Conservation (phyloP, 2,113 vertebrate species). For the Daubentonia madagascariensis region DNA sequence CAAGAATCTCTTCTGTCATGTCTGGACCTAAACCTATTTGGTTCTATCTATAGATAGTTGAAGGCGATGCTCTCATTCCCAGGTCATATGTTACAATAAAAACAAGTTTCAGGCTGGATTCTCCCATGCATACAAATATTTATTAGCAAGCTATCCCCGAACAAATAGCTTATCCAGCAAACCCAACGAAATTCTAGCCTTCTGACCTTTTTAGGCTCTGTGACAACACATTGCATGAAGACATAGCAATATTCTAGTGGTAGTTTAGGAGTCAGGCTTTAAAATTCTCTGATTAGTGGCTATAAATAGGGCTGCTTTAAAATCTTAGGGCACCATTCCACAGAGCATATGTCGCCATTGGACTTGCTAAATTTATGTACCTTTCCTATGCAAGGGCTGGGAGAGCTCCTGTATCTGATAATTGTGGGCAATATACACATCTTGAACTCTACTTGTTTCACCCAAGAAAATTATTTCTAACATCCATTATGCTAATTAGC, state of each 20-base stretch:
- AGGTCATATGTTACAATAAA: neutral
- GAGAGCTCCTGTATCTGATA: neutral
- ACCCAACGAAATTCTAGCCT: neutral
- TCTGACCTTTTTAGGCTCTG: neutral
- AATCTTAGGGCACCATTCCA: neutral
- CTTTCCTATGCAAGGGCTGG: neutral
- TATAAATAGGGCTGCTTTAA: neutral
- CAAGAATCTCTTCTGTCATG: neutral
- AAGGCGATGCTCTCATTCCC: neutral
- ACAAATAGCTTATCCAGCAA: neutral
- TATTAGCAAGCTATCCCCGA: constrained; percentile 2
- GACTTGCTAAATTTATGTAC: neutral
- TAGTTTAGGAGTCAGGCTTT: neutral
- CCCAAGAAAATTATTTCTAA: constrained; percentile 29
- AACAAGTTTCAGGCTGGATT: neutral
- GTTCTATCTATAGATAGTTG: neutral
- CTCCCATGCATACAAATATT: neutral
- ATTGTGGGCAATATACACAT: neutral
- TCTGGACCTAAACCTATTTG: neutral
- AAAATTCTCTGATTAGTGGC: neutral
- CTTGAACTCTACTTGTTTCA: neutral
- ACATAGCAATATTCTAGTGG: neutral
- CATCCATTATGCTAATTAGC: constrained; percentile 7
- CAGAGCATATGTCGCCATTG: neutral
- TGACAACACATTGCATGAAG: neutral